Conservation (phyloP, 1,140 invertebrate genomes). For the Apis laboriosa region DNA sequence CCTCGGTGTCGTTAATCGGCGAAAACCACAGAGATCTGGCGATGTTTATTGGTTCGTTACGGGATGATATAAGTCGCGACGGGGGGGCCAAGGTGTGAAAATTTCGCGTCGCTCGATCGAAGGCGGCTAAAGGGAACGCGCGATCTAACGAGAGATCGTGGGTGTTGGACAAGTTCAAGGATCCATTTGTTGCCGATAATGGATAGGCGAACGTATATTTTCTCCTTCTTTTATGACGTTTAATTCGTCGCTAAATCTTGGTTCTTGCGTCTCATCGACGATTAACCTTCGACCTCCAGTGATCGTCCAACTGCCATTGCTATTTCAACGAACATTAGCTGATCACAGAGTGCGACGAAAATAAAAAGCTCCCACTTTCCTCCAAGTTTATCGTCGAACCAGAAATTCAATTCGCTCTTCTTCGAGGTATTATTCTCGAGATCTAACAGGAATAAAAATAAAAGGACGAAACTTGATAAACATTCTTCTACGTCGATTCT, state of each 20-base stretch:
- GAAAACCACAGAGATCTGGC: slow-evolving; percentile 40
- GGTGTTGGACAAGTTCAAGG: slow-evolving; percentile 45
- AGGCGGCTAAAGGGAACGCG: neutral
- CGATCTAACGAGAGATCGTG: slow-evolving; percentile 23
- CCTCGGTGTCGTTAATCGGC: slow-evolving; percentile 62
- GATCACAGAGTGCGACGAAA: too few species aligned
- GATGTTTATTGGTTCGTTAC: slow-evolving; percentile 65
- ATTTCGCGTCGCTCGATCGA: slow-evolving; percentile 39
- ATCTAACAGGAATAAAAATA: too few species aligned
- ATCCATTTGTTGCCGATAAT: neutral
- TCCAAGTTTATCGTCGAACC: too few species aligned
- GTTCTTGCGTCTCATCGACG: too few species aligned
- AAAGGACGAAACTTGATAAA: too few species aligned
- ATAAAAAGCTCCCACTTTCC: too few species aligned
- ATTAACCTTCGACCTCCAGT: too few species aligned
- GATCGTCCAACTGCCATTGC: too few species aligned
- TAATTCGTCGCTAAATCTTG: neutral
- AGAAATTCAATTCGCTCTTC: too few species aligned
- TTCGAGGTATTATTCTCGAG: too few species aligned
- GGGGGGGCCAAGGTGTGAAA: slow-evolving; percentile 54
- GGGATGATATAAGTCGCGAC: slow-evolving; percentile 14
- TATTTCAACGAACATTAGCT: too few species aligned
- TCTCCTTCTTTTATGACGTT: neutral
- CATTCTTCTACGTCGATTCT: too few species aligned
- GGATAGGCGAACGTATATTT: neutral